Evolutionary conservation across 2,797 vertebrate species (phyloP), one percentile per base, ranked within the genome.

Genomic region (Linurgus olivaceus): DNA sequence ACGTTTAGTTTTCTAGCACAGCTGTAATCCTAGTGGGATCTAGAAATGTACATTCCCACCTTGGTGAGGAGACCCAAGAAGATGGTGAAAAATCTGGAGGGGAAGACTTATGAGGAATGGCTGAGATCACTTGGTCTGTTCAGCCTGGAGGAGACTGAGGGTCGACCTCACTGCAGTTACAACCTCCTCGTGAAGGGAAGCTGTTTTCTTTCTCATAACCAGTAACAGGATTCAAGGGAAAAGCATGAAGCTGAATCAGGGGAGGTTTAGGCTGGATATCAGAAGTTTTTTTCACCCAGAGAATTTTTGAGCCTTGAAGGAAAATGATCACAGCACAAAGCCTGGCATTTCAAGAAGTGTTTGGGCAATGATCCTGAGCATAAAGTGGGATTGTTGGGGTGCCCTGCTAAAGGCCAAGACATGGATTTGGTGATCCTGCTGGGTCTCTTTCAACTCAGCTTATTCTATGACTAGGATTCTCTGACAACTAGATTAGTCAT

Each of bases 401-500:
- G 6, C 42, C 51, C 26, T 66, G 25, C 21, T 50, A 11, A 58
- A 42, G 31, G 17, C 25, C 35, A 57, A 31, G 31, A 50, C 17
- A 35, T 18, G 17, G 31, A 35, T 42, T 66, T 0, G 0, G 14
- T 50, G 44, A 15, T 35, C 21, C 11, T 50, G 37, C 11, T 50
- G 59, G 4, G 5, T 50, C 6, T 28, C 11, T 50, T 57, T 23
- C 31, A 57, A 18, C 11, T 26, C 37, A 74, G 7, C 3, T 37
- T 37, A 18, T 50, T 42, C 17, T 31, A 20, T 48, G 10, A 35
- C 13, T 33, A 54, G 68, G 24, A 47, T 47, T 63, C 33, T 9
- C 6, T 33, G 35, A 25, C 50, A 55, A 13, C 8, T 55, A 29
- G 18, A 62, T 26, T 55, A 59, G 17, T 48, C 26, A 44, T 7